Percentiles rank a stretch among this genome's conserved stretches.
These are phyloP conservation scores for Branchinecta lindahli DNA, from an alignment of 1,140 invertebrate genomes.

Conservation along the genomic window DNA sequence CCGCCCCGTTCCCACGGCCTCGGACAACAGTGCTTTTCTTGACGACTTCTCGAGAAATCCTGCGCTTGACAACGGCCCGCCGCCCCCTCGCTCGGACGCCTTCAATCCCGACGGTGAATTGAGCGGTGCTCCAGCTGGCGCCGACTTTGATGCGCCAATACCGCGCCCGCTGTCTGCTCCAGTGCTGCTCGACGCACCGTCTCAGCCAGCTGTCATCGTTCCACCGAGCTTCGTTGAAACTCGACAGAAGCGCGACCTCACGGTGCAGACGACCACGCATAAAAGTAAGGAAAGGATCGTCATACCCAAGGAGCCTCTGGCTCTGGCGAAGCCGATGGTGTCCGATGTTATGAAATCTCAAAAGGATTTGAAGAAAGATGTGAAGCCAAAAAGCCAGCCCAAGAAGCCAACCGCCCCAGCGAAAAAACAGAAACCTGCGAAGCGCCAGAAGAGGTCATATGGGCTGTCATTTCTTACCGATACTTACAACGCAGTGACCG, in stretches of 20 bases:
- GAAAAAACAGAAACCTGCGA: too few species aligned
- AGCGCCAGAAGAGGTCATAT: too few species aligned
- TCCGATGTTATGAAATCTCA: too few species aligned
- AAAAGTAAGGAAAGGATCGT: background rate
- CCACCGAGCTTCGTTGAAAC: background rate
- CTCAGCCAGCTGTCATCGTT: background rate
- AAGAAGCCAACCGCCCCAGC: too few species aligned
- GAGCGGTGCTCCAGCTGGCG: background rate
- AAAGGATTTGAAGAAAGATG: too few species aligned
- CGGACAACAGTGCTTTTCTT: background rate
- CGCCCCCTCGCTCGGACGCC: background rate
- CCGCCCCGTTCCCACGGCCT: background rate
- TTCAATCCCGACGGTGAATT: background rate
- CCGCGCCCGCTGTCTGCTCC: background rate
- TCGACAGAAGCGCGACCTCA: background rate
- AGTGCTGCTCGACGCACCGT: background rate
- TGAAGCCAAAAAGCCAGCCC: too few species aligned
- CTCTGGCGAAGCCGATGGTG: background rate
- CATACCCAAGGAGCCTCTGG: background rate
- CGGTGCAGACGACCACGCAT: background rate
- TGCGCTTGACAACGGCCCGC: background rate
- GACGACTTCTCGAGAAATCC: constrained; percentile 6
- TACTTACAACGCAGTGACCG: too few species aligned
- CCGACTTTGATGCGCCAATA: background rate
- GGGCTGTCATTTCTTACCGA: too few species aligned